These are phyloP conservation scores for Sminthopsis crassicaudata DNA, from an alignment of 2,113 vertebrate species.

Conservation along the genomic window DNA sequence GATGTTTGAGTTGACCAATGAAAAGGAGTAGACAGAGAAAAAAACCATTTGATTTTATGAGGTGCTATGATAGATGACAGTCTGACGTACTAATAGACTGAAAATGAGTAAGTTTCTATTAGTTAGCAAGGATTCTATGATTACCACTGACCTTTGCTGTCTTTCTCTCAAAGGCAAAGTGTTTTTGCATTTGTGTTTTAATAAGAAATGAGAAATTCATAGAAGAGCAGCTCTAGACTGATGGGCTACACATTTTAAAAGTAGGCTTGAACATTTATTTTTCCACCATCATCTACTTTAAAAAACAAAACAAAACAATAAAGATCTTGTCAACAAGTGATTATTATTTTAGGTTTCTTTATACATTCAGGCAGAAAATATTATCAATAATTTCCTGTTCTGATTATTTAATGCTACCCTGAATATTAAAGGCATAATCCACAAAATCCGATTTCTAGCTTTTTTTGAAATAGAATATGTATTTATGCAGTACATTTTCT, in stretches of 20 bases:
- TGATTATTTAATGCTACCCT: neutral
- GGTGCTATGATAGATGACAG: neutral
- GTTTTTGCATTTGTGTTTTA: constrained; percentile 10
- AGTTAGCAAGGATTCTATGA: constrained; percentile 50
- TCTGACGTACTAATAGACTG: constrained; percentile 37
- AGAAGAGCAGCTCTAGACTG: neutral
- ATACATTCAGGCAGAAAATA: neutral
- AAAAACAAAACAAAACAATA: neutral
- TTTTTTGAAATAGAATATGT: neutral
- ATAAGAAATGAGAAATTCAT: constrained; percentile 14
- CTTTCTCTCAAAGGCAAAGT: constrained; percentile 62
- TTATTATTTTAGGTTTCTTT: neutral
- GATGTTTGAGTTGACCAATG: constrained; percentile 37
- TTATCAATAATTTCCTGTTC: neutral
- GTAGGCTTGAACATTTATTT: neutral
- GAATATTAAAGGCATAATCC: neutral
- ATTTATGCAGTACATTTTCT: neutral
- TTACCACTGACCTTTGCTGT: constrained; percentile 51
- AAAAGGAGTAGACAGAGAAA: constrained; percentile 61
- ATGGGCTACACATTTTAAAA: constrained; percentile 28
- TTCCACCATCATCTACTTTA: neutral
- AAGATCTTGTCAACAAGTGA: neutral
- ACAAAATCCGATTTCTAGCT: neutral
- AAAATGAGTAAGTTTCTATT: constrained; percentile 39
- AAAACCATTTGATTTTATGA: constrained; percentile 55